Percentiles rank a stretch among this genome's conserved stretches.
Evolutionary conservation across 2,113 vertebrate genomes (phyloP).

Genomic region (Phycodurus eques): DNA sequence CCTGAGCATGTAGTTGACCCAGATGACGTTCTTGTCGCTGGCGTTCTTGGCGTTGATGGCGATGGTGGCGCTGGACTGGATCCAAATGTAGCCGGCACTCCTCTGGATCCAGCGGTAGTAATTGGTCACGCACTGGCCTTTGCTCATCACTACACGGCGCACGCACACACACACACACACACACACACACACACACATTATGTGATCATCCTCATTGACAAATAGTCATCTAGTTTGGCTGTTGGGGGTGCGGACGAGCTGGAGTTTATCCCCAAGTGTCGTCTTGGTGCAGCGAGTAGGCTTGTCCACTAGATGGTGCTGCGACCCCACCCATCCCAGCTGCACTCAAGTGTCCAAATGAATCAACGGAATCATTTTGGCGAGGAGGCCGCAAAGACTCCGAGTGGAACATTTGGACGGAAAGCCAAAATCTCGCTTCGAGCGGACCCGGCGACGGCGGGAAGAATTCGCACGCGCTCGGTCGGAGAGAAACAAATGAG

Average conservation of each 20-base stretch:
- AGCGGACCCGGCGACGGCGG: no score
- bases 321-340: slow-evolving; percentile 75
- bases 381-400: slow-evolving; percentile 9
- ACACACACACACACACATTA: background rate
- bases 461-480: slow-evolving; percentile 28
- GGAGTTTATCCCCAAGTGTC: background rate
- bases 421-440: slow-evolving; percentile 50
- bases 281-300: slow-evolving; percentile 15
- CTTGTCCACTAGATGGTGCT: slow-evolving; percentile 81
- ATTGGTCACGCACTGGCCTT: slow-evolving; percentile 97
- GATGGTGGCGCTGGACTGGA: slow-evolving; percentile 97
- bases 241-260: background rate
- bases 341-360: slow-evolving; percentile 95
- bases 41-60: slow-evolving; percentile 95
- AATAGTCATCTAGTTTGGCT: background rate
- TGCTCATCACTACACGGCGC: slow-evolving; percentile 85
- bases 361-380: slow-evolving; percentile 84
- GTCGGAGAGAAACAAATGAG: slow-evolving; percentile 29
- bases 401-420: slow-evolving; percentile 65
- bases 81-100: slow-evolving; percentile 96
- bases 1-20: slow-evolving; percentile 99
- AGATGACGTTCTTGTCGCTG: slow-evolving; percentile 96
- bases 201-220: background rate
- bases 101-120: slow-evolving; percentile 99
- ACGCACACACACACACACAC: background rate